Percentiles rank a stretch among this genome's conserved stretches.
Conservation (phyloP, 2,888 invertebrate genomes). For the Heliconius ethilla region DNA sequence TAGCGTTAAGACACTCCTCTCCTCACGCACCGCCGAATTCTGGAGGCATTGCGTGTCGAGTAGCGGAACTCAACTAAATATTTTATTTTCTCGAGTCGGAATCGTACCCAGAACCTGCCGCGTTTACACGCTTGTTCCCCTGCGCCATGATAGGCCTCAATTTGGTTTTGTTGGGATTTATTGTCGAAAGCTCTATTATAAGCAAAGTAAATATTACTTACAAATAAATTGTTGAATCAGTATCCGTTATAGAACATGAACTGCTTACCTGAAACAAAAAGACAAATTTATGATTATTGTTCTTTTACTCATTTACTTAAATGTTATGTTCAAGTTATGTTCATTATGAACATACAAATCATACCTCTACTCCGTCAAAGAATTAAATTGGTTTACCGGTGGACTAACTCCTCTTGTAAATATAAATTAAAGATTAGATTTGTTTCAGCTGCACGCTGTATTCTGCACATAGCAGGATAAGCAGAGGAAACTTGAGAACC, state of each 20-base stretch:
- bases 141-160: neutral
- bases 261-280: conserved; percentile 7
- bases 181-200: neutral
- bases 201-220: neutral
- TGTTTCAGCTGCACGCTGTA: too few relatives aligned
- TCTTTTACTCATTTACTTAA: too few relatives aligned
- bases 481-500: too few relatives aligned
- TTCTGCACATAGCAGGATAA: too few relatives aligned
- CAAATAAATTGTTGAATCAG: neutral
- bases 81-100: neutral
- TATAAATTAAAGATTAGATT: too few relatives aligned
- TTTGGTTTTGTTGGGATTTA: neutral
- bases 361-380: too few relatives aligned
- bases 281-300: neutral
- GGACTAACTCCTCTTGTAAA: too few relatives aligned
- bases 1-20: neutral
- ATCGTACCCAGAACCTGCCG: neutral
- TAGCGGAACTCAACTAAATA: neutral
- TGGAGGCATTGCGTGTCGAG: neutral
- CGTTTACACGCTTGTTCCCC: neutral
- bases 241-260: neutral
- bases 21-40: neutral
- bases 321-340: too few relatives aligned
- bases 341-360: too few relatives aligned
- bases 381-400: too few relatives aligned